Base-by-base conservation (phyloP, 2,113 vertebrate species). In the Halcyon senegalensis region DNA sequence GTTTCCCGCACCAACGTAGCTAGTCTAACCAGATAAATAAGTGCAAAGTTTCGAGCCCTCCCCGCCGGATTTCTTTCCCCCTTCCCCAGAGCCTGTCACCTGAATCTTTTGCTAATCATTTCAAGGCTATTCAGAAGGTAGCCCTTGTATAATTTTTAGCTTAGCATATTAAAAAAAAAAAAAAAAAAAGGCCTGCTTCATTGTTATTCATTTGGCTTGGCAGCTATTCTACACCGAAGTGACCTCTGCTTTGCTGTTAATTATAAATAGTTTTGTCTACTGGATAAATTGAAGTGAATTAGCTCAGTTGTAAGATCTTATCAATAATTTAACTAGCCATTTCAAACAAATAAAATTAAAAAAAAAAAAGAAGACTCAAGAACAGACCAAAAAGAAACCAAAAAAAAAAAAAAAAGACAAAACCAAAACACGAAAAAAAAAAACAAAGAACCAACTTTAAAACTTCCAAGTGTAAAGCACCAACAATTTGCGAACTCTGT, bases 241-340 rank as follows among this genome's bases (percentile, higher is more conserved):
- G 97, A 98, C 97, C 97, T 98, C 96, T 97, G 97, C 76, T 95
- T 96, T 95, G 87, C 87, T 0, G 80, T 97, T 98, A 97, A 98
- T 98, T 98, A 98, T 96, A 97, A 98, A 97, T 97, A 97, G 95
- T 96, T 98, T 97, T 90, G 82, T 97, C 94, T 93, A 58, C 79
- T 28, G 72, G 90, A 94, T 80, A 97, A 97, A 97, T 94, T 96
- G 96, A 93, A 96, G 92, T 80, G 94, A 97, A 98, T 98, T 97
- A 97, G 87, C 89, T 97, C 69, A 37, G 74, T 95, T 97, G 96
- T 97, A 96, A 95, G 95, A 93, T 90, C 91, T 84, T 97, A 96
- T 97, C 97, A 97, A 98, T 97, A 98, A 98, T 97, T 95, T 96
- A 97, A 97, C 93, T 18, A 87, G 48, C 78, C 76, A 31, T 92